A percentile compares a stretch with the other conserved stretches of the same genome.
Evolutionary conservation across 2,113 vertebrate species (phyloP).

Genomic region (Oenanthe melanoleuca): DNA sequence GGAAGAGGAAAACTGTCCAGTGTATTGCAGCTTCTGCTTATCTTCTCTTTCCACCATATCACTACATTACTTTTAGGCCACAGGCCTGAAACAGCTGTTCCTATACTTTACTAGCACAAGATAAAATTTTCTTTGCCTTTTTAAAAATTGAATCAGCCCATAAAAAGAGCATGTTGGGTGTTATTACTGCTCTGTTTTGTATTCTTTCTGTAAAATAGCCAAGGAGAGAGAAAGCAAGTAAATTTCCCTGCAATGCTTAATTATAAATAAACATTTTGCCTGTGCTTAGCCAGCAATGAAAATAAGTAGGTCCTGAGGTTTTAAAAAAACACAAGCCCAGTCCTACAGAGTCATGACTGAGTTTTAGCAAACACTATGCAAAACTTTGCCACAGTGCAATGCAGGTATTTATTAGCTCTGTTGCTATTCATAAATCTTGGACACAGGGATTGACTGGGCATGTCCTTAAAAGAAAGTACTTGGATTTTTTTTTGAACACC

Average conservation of each 20-base stretch:
- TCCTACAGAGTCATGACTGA: background rate
- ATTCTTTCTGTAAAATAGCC: background rate
- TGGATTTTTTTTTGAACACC: background rate
- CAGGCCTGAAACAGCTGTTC: background rate
- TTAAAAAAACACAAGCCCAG: background rate
- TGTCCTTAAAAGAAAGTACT: background rate
- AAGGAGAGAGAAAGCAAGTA: background rate
- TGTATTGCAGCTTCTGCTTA: background rate
- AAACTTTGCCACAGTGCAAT: background rate
- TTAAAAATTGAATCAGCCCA: background rate
- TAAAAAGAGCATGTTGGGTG: rapidly evolving
- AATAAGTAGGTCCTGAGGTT: background rate
- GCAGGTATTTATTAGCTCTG: background rate
- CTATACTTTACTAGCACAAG: background rate
- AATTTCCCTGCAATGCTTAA: background rate
- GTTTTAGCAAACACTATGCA: background rate
- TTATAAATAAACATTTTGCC: background rate
- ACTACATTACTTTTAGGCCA: background rate
- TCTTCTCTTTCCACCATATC: background rate
- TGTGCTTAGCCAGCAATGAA: background rate
- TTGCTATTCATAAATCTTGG: background rate
- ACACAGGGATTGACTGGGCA: background rate
- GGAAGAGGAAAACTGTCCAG: background rate
- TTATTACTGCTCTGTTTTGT: background rate
- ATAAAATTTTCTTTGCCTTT: background rate